A percentile compares a stretch with the other conserved stretches of the same genome.
Conservation (phyloP, 2,888 invertebrate species). For the Cerceris ruficornis region DNA sequence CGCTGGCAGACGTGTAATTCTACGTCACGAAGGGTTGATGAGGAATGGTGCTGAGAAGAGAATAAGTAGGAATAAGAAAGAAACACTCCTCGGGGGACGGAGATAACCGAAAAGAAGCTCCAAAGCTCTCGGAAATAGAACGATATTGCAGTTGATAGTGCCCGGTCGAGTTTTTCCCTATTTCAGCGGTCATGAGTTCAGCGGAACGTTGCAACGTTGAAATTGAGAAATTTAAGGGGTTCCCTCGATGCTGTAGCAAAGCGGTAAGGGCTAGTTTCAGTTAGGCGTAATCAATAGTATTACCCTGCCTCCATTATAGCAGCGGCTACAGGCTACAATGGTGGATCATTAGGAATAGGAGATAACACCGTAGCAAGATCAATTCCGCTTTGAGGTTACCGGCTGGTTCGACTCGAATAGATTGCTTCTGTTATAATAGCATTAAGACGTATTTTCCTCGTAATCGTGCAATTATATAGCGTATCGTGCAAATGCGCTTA, state of each 20-base stretch:
- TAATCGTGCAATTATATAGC: constrained; percentile 43
- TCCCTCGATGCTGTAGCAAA: constrained; percentile 14
- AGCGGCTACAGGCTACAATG: constrained; percentile 57
- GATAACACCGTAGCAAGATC: constrained; percentile 66
- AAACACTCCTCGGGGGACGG: constrained; percentile 1
- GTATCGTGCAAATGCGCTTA: constrained; percentile 25
- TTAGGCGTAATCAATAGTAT: constrained; percentile 66
- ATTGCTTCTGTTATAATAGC: constrained; percentile 58
- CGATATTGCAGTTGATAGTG: constrained; percentile 8
- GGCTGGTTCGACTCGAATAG: constrained; percentile 49
- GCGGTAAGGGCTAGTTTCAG: constrained; percentile 54
- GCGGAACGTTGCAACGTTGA: constrained; percentile 1
- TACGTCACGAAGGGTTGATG: constrained; percentile 5
- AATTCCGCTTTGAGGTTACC: constrained; percentile 64
- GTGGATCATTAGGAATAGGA: constrained; percentile 69
- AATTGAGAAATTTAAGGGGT: constrained; percentile 17
- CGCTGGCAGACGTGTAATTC: background rate
- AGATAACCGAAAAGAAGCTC: background rate
- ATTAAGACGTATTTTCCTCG: constrained; percentile 55
- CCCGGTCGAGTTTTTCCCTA: background rate
- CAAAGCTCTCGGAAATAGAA: constrained; percentile 34
- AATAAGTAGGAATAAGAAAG: constrained; percentile 9
- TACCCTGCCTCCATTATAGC: constrained; percentile 58
- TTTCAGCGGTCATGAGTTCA: constrained; percentile 1
- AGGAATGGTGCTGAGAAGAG: background rate